Base-by-base conservation (phyloP, 1,140 invertebrate species). In the Drosophila kepulauana region DNA sequence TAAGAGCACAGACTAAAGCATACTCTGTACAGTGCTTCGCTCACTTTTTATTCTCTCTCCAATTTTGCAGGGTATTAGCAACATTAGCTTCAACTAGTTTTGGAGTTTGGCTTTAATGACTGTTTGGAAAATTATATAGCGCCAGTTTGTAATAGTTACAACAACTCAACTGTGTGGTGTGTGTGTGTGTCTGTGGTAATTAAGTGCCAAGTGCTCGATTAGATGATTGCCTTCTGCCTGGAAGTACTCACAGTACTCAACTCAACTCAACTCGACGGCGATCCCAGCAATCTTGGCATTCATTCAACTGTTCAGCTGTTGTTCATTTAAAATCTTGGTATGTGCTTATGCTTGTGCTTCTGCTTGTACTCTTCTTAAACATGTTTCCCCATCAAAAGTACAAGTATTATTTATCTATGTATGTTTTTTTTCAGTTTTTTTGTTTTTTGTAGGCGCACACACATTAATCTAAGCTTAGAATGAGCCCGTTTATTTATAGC, bases 191-290 rank as follows among this genome's bases (percentile, higher is more conserved):
- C 15, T 57, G 59, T 57, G 70, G 78, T 84, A 85, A 85, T 84
- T 88, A 87, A 87, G 82, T 70, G 76, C 72, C 84, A 87, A 87
- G 84, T 87, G 73, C 80, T 80, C 77, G 77, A 76, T 78, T 81
- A 86, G 72, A 70, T 75, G 66, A 75, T 75, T 75, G 72, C 67
- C 72, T 69, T 35, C 61, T 71, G 73, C 73, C 59, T 65, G 59
- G 41, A 65, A 75, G 73, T 76, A 66, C 48, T 8, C 35, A 35
- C 33, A 54, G 49, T 52, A 28, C 49, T 52, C 49, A 46, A 16
- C 45, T 3, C 11, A 54, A 6, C 13, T 66, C 46, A 61, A 43
- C 20, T 25, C 20, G 20, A 25, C 20, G 20, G 20, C 72, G 67
- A 75, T 75, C 59, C 54, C 56, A 64, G 52, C 71, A 62, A 74